These are phyloP conservation scores for Butastur rufipennis DNA, from an alignment of 2,113 vertebrate species.

Conservation along the genomic window DNA sequence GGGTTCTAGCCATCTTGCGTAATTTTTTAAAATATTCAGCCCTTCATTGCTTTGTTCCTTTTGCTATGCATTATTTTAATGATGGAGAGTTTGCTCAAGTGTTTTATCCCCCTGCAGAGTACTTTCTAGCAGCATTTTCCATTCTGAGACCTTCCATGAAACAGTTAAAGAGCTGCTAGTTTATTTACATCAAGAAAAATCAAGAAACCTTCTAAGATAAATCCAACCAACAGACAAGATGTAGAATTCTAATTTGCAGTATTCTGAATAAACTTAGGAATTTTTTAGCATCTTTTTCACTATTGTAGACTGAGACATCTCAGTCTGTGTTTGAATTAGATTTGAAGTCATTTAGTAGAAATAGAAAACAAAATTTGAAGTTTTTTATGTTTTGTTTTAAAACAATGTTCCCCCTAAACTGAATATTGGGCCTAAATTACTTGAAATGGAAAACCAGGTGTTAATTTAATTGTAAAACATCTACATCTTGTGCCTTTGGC, in stretches of 20 bases:
- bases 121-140: neutral
- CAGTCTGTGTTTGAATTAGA: neutral
- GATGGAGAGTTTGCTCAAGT: neutral
- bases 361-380: neutral
- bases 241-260: neutral
- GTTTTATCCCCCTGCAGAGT: neutral
- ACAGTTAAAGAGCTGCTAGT: neutral
- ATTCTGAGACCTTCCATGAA: neutral
- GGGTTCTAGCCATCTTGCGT: rapidly evolving
- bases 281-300: neutral
- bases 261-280: neutral
- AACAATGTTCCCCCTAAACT: neutral
- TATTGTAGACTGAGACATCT: neutral
- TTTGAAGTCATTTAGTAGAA: neutral
- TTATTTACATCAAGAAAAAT: neutral
- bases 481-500: neutral
- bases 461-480: neutral
- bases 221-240: neutral
- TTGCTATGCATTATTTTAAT: neutral
- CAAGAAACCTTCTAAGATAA: neutral
- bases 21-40: neutral
- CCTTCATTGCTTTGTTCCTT: neutral
- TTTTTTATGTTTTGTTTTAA: neutral
- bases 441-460: neutral
- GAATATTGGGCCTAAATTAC: neutral